Conservation (phyloP, 2,888 invertebrate genomes). For the Cylloceria caligata region DNA sequence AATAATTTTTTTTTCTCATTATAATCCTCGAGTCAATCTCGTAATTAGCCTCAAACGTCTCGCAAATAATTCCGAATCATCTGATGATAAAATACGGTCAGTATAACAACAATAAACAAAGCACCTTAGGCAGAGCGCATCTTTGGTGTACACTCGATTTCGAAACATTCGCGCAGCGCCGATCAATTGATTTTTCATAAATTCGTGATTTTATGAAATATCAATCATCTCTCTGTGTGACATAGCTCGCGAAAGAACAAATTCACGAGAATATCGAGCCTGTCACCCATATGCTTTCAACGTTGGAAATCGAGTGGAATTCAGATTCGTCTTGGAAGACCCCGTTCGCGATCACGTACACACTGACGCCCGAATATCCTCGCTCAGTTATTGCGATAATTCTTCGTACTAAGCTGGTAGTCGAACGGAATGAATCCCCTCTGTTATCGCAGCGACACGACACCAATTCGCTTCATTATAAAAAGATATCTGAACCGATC, state of each 20-base stretch:
- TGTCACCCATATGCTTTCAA: conserved; percentile 73
- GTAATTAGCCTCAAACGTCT: neutral
- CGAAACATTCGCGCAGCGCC: conserved; percentile 66
- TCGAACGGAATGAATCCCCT: neutral
- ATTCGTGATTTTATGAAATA: conserved; percentile 44
- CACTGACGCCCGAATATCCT: conserved; percentile 15
- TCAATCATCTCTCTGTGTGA: conserved; percentile 41
- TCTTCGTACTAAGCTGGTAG: neutral
- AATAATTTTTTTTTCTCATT: neutral
- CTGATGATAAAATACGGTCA: conserved; percentile 2
- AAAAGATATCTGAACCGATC: conserved; percentile 43
- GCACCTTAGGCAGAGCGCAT: conserved; percentile 67
- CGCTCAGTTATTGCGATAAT: neutral
- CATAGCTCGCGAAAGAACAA: conserved; percentile 27
- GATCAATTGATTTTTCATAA: conserved; percentile 60
- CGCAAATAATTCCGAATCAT: neutral
- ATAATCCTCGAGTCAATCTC: neutral
- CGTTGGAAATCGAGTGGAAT: conserved; percentile 44
- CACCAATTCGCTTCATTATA: conserved; percentile 14
- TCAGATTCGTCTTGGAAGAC: conserved; percentile 9
- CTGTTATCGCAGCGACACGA: neutral
- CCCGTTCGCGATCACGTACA: neutral
- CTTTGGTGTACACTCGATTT: conserved; percentile 57
- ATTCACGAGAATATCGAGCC: conserved; percentile 59
- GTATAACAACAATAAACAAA: conserved; percentile 75